Conservation (phyloP, 2,888 invertebrate genomes). For the Chalcosyrphus nemorum region DNA sequence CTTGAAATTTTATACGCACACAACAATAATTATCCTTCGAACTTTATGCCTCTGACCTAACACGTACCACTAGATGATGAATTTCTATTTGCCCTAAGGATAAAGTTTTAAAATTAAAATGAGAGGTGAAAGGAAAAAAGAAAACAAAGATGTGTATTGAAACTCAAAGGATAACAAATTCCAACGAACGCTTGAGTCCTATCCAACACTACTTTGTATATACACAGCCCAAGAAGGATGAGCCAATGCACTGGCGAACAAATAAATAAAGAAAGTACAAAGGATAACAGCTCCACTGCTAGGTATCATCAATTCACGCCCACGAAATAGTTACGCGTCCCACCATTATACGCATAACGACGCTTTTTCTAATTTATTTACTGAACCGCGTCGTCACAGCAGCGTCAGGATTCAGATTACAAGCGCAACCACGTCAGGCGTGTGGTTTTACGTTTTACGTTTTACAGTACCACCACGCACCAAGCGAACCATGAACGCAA, state of each 20-base stretch:
- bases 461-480: too few relatives aligned
- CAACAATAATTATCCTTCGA: conserved; percentile 39
- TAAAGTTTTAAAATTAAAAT: conserved; percentile 24
- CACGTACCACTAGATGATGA: conserved; percentile 37
- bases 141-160: background rate
- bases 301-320: conserved; percentile 3
- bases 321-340: conserved; percentile 6
- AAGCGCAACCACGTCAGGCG: background rate
- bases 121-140: background rate
- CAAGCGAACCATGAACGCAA: background rate
- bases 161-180: conserved; percentile 50
- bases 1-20: conserved; percentile 3
- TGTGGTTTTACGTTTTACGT: background rate
- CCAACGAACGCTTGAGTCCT: conserved; percentile 8
- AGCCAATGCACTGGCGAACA: background rate
- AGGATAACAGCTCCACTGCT: background rate
- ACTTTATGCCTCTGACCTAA: conserved; percentile 37
- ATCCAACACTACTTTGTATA: too few relatives aligned
- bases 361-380: background rate
- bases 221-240: too few relatives aligned
- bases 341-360: conserved; percentile 7
- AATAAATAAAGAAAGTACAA: conserved; percentile 18
- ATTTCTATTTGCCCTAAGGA: background rate
- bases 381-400: background rate
- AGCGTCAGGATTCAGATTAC: conserved; percentile 12